Percentiles rank a stretch among this genome's conserved stretches.
Conservation (phyloP, 2,797 vertebrate genomes). For the Ispidina picta region DNA sequence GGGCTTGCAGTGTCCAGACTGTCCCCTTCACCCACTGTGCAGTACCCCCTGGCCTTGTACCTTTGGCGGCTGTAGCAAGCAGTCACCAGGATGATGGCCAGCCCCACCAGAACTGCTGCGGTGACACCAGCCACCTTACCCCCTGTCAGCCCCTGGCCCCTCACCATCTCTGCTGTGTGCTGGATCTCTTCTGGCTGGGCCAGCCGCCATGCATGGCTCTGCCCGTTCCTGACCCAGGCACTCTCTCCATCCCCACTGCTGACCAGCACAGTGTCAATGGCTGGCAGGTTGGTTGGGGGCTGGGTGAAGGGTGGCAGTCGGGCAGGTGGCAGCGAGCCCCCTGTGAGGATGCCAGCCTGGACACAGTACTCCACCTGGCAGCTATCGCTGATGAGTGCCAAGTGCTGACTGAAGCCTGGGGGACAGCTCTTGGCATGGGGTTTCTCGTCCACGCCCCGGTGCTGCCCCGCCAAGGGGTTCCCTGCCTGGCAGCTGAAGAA, state of each 20-base stretch:
- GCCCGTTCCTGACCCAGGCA: slow-evolving; percentile 83
- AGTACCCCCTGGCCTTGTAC: slow-evolving; percentile 54
- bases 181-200: slow-evolving; percentile 74
- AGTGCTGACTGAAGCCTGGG: slow-evolving; percentile 87
- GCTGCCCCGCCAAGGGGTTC: slow-evolving; percentile 78
- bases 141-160: slow-evolving; percentile 39
- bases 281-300: slow-evolving; percentile 73
- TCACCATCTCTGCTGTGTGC: background rate
- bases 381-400: slow-evolving; percentile 85
- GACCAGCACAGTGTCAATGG: slow-evolving; percentile 84
- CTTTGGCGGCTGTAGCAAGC: slow-evolving; percentile 29
- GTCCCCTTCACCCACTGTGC: background rate
- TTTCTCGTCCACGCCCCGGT: background rate
- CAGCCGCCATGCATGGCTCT: slow-evolving; percentile 82
- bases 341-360: slow-evolving; percentile 83
- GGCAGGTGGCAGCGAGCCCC: slow-evolving; percentile 78
- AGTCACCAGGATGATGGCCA: slow-evolving; percentile 15
- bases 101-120: background rate
- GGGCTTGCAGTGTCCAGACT: background rate
- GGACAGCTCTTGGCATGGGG: slow-evolving; percentile 79
- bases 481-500: slow-evolving; percentile 88
- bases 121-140: slow-evolving; percentile 51
- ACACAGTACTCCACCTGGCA: slow-evolving; percentile 91
- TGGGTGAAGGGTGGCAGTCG: slow-evolving; percentile 85
- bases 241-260: slow-evolving; percentile 76